Conservation (phyloP, 2,888 invertebrate species). For the Noctua janthina region DNA sequence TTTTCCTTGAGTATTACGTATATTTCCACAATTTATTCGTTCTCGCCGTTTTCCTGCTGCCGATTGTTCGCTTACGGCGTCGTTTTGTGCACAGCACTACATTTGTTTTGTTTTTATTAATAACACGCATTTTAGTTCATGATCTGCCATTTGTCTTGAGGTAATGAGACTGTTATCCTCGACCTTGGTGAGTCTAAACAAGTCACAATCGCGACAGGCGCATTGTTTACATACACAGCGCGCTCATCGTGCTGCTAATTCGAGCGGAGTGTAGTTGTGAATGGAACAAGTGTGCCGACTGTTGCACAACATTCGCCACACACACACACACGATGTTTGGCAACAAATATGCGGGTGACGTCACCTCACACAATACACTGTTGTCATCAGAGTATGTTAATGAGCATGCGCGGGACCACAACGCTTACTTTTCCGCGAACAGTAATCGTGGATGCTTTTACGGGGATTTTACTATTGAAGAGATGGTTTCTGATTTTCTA, state of each 20-base stretch:
- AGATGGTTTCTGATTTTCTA: neutral
- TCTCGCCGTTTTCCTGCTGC: conserved; percentile 47
- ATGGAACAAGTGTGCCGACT: conserved; percentile 47
- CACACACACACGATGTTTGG: conserved; percentile 15
- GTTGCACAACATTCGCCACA: conserved; percentile 47
- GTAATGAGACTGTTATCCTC: conserved; percentile 30
- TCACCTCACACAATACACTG: conserved; percentile 36
- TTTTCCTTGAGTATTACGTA: conserved; percentile 55
- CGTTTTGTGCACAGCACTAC: neutral
- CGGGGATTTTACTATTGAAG: conserved; percentile 6
- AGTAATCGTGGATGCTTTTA: conserved; percentile 8
- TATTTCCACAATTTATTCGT: conserved; percentile 20
- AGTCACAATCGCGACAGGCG: conserved; percentile 56
- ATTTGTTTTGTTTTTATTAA: conserved; percentile 15
- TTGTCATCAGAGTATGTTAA: conserved; percentile 32
- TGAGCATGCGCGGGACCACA: conserved; percentile 19
- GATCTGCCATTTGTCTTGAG: conserved; percentile 1
- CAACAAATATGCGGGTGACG: conserved; percentile 39
- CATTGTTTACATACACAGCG: conserved; percentile 56
- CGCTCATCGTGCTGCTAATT: conserved; percentile 42
- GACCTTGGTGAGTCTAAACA: conserved; percentile 50
- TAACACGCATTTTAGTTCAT: neutral
- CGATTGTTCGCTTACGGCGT: conserved; percentile 12
- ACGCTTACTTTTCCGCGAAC: conserved; percentile 11
- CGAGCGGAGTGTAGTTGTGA: conserved; percentile 31